phyloP scores from a whole-genome alignment of 2,113 vertebrate genomes.

The Pedetes capensis region DNA sequence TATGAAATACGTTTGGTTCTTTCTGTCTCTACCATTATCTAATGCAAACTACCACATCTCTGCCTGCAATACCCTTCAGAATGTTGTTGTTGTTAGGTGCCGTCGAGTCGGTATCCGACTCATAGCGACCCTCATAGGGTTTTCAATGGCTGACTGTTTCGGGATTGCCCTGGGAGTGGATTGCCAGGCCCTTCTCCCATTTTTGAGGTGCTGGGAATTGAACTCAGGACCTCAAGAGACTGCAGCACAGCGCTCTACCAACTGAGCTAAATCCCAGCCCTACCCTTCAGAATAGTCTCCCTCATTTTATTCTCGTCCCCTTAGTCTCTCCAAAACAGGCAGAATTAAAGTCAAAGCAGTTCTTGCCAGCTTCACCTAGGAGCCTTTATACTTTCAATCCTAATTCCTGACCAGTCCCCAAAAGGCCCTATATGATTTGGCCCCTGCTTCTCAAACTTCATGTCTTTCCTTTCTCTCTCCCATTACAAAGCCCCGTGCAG shows the following conservation, averaged over 20 bases:
- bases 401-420: neutral
- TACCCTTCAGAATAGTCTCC: neutral
- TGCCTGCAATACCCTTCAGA: neutral
- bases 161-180: too few species aligned
- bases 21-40: neutral
- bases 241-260: too few species aligned
- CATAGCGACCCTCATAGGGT: too few species aligned
- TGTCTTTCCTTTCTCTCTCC: neutral
- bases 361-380: neutral
- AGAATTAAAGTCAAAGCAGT: neutral
- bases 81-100: too few species aligned
- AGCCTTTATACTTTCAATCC: neutral
- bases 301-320: neutral
- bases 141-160: too few species aligned
- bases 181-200: too few species aligned
- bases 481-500: neutral
- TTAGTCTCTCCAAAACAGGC: conserved; percentile 5
- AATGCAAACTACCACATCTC: neutral
- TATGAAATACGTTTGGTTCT: neutral
- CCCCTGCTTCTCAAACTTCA: neutral
- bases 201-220: too few species aligned
- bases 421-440: neutral
- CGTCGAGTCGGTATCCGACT: too few species aligned
- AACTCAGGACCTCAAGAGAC: too few species aligned
- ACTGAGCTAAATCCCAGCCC: too few species aligned